A percentile compares a stretch with the other conserved stretches of the same genome.
Evolutionary conservation across 2,888 invertebrate genomes (phyloP).

Genomic region (Byasa hedistus): DNA sequence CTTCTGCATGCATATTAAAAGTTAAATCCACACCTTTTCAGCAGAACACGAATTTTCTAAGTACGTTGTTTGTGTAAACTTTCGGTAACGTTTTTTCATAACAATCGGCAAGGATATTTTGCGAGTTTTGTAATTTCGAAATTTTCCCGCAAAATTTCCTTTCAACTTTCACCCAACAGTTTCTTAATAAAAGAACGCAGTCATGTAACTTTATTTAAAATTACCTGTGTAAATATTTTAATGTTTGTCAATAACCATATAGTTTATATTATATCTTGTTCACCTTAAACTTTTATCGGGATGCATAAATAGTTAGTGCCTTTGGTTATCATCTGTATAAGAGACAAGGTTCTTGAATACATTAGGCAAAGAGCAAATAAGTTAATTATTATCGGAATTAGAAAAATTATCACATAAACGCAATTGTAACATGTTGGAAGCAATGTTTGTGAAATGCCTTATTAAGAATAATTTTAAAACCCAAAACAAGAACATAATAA

Average conservation of each 20-base stretch:
- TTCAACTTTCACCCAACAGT: not conserved
- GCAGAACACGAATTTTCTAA: not conserved
- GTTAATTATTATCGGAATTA: slow-evolving; percentile 1
- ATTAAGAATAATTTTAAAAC: not conserved
- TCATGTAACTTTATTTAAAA: no score
- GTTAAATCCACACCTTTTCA: not conserved
- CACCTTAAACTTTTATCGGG: not conserved
- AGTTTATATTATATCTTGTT: not conserved
- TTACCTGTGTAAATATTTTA: no score
- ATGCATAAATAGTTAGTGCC: not conserved
- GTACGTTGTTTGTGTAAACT: not conserved
- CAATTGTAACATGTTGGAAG: not conserved
- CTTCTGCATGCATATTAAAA: no score
- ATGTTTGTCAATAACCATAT: not conserved
- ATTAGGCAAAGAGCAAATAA: slow-evolving; percentile 3
- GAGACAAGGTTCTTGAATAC: slow-evolving; percentile 8
- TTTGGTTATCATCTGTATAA: slow-evolving; percentile 1
- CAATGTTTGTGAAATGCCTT: not conserved
- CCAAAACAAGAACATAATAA: not conserved
- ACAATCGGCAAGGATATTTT: not conserved
- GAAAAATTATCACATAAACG: not conserved
- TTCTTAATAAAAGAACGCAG: not conserved
- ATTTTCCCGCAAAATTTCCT: not conserved
- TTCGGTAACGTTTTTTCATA: not conserved
- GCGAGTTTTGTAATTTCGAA: not conserved